phyloP scores from a whole-genome alignment of 2,888 invertebrate genomes.

The Empis stercorea region DNA sequence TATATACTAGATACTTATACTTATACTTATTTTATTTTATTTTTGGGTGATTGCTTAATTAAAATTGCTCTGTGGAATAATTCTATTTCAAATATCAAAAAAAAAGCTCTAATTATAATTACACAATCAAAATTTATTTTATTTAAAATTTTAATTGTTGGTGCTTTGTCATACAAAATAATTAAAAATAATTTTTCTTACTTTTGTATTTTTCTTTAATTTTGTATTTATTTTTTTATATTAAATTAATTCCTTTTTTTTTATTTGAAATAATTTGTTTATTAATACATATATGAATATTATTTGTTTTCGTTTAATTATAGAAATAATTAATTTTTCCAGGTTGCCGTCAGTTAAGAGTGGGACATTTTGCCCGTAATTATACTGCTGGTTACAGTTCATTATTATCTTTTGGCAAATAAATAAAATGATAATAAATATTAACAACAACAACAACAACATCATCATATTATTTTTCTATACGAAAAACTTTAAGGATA shows the following conservation, averaged over 20 bases:
- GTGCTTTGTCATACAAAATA: not conserved
- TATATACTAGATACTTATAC: too few relatives aligned
- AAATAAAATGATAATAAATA: not conserved
- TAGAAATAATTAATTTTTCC: slow-evolving; percentile 7
- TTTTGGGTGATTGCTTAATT: too few relatives aligned
- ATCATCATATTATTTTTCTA: too few relatives aligned
- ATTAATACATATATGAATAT: too few relatives aligned
- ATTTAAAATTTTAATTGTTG: not conserved
- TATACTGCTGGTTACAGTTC: slow-evolving; percentile 52
- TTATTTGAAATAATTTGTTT: not conserved
- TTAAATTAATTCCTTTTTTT: not conserved
- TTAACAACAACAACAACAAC: slow-evolving; percentile 4
- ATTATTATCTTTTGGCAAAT: not conserved
- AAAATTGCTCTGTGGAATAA: not conserved
- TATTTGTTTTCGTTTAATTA: too few relatives aligned
- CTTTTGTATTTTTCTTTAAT: not conserved
- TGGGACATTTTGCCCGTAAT: slow-evolving; percentile 68
- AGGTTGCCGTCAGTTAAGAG: slow-evolving; percentile 55
- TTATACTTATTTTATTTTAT: too few relatives aligned
- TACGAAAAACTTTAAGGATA: not conserved
- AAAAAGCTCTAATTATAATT: too few relatives aligned
- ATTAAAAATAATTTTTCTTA: not conserved
- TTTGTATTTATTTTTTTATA: slow-evolving; percentile 6
- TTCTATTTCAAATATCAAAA: not conserved
- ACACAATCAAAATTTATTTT: not conserved